phyloP scores from a whole-genome alignment of 2,888 invertebrate species.

The Crematogaster levior region DNA sequence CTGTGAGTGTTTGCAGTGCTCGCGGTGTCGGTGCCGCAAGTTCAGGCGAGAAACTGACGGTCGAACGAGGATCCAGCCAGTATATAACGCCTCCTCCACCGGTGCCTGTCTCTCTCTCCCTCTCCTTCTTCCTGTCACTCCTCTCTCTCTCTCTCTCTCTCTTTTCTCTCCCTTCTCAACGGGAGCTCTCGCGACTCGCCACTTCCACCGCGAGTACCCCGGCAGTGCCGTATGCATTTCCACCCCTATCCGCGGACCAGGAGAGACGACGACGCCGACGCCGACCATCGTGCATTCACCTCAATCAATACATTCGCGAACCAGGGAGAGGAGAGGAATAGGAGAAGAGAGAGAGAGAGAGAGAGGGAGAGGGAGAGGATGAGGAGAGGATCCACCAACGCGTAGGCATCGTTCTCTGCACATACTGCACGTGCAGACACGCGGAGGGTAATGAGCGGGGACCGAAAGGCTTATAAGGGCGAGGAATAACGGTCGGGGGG shows the following conservation, averaged over 20 bases:
- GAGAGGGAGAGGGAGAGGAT: slow-evolving; percentile 12
- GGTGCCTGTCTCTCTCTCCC: slow-evolving; percentile 58
- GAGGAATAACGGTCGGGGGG: background rate
- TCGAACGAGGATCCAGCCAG: slow-evolving; percentile 80
- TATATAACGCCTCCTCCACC: slow-evolving; percentile 81
- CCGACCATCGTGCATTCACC: slow-evolving; percentile 81
- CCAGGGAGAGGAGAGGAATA: slow-evolving; percentile 54
- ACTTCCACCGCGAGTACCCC: slow-evolving; percentile 53
- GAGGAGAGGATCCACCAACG: slow-evolving; percentile 45
- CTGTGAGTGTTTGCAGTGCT: background rate
- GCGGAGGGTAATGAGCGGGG: slow-evolving; percentile 51
- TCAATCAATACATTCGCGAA: slow-evolving; percentile 80
- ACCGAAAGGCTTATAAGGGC: background rate
- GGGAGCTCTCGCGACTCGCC: slow-evolving; percentile 51
- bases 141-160: slow-evolving; percentile 14
- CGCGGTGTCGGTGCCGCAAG: slow-evolving; percentile 71
- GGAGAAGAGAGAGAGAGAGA: slow-evolving; percentile 17
- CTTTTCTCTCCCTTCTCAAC: slow-evolving; percentile 34
- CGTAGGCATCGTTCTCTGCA: slow-evolving; percentile 64
- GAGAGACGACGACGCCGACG: slow-evolving; percentile 66
- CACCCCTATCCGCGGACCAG: slow-evolving; percentile 60
- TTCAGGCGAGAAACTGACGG: slow-evolving; percentile 81
- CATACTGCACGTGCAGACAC: slow-evolving; percentile 60
- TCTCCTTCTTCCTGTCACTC: slow-evolving; percentile 14
- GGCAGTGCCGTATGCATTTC: slow-evolving; percentile 65